Evolutionary conservation across 2,113 vertebrate species (phyloP).

Genomic region (Crotalus viridis): DNA sequence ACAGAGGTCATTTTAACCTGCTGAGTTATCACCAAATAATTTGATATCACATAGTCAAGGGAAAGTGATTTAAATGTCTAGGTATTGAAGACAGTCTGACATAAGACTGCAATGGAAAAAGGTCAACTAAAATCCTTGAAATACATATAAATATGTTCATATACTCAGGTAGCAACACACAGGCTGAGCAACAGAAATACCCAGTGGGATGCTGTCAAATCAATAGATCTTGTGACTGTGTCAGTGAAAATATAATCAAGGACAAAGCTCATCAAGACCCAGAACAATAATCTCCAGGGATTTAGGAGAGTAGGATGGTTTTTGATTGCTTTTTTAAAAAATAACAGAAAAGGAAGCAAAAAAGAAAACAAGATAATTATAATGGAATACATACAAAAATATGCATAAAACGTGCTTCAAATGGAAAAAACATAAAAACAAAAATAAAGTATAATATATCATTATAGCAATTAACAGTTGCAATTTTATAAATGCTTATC

Average conservation of each 20-base stretch:
- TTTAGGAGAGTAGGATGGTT: conserved; percentile 20
- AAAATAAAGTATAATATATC: background rate
- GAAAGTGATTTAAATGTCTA: conserved; percentile 23
- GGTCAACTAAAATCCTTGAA: background rate
- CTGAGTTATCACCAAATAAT: conserved; percentile 22
- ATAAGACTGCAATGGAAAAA: conserved; percentile 30
- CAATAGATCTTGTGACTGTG: background rate
- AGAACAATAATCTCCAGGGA: conserved; percentile 33
- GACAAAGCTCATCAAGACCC: conserved; percentile 31
- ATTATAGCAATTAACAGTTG: background rate
- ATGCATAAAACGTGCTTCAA: background rate
- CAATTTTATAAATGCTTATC: background rate
- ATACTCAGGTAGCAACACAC: conserved; percentile 6
- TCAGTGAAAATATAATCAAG: conserved; percentile 14
- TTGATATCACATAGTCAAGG: conserved; percentile 14
- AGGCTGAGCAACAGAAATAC: conserved; percentile 7
- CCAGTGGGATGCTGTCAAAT: background rate
- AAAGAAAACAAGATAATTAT: conserved; percentile 2
- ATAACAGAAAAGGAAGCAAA: conserved; percentile 11
- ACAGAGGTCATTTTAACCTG: conserved; percentile 40
- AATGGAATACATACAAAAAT: background rate
- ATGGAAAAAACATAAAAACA: background rate
- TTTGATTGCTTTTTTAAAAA: background rate
- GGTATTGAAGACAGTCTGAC: conserved; percentile 16
- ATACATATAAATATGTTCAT: conserved; percentile 18